These are phyloP conservation scores for Pempheris klunzingeri DNA, from an alignment of 2,797 vertebrate genomes.

Conservation along the genomic window DNA sequence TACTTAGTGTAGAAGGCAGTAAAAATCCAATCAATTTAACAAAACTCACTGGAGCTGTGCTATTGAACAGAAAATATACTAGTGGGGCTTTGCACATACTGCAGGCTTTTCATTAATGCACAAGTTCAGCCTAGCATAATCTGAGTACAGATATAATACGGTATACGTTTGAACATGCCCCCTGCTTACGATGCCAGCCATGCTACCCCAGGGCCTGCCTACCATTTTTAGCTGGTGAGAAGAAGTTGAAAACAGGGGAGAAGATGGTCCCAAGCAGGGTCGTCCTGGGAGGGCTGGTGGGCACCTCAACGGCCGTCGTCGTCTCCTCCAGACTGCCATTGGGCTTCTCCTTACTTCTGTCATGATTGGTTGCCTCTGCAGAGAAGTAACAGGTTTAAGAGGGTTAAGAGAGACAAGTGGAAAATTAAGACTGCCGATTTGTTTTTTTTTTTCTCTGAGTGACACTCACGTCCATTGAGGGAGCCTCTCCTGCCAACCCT, in stretches of 20 bases:
- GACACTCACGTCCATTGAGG: slow-evolving; percentile 91
- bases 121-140: no score
- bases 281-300: slow-evolving; percentile 92
- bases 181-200: not conserved
- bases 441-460: not conserved
- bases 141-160: not conserved
- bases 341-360: slow-evolving; percentile 94
- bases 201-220: slow-evolving; percentile 28
- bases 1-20: no score
- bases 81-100: not conserved
- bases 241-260: slow-evolving; percentile 99
- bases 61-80: not conserved
- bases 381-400: not conserved
- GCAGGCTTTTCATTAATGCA: not conserved
- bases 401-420: not conserved
- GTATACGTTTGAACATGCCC: not conserved
- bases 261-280: slow-evolving; percentile 98
- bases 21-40: no score
- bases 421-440: not conserved
- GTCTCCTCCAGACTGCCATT: slow-evolving; percentile 94
- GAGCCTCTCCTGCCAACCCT: slow-evolving; percentile 92
- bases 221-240: slow-evolving; percentile 99
- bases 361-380: slow-evolving; percentile 92
- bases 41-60: no score
- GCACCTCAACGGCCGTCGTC: slow-evolving; percentile 82